A percentile compares a stretch with the other conserved stretches of the same genome.
phyloP scores from a whole-genome alignment of 2,888 invertebrate species.

The Cephus spinipes region DNA sequence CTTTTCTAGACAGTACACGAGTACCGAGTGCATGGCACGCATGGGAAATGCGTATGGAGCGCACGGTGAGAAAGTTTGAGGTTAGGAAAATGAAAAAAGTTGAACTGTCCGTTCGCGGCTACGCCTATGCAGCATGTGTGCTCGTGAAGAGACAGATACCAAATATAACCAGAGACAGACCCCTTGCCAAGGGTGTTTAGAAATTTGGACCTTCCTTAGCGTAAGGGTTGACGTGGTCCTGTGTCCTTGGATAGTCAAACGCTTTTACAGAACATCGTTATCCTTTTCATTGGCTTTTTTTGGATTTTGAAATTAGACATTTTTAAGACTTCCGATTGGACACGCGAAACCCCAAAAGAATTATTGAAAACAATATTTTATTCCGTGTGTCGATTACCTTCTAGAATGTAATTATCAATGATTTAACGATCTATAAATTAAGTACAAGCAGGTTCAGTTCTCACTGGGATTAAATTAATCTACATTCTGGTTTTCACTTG shows the following conservation, averaged over 20 bases:
- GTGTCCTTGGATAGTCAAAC: not conserved
- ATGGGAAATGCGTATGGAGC: not conserved
- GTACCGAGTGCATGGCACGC: not conserved
- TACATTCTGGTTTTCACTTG: not conserved
- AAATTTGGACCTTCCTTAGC: conserved; percentile 49
- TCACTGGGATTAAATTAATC: conserved; percentile 8
- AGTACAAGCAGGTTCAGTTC: not conserved
- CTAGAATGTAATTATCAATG: not conserved
- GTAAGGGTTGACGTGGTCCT: not conserved
- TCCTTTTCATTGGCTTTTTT: not conserved
- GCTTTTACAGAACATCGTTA: not conserved
- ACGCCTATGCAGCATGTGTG: conserved; percentile 59
- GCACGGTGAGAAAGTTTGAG: not conserved
- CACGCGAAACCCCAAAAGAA: not conserved
- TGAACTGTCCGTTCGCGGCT: conserved; percentile 28
- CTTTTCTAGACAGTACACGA: not conserved
- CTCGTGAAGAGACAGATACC: conserved; percentile 56
- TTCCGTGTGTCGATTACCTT: no score
- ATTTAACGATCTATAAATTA: not conserved
- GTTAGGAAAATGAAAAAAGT: not conserved
- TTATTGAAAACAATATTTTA: no score
- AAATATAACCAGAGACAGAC: conserved; percentile 61
- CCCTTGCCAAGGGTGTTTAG: conserved; percentile 64
- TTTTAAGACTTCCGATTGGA: not conserved
- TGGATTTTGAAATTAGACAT: not conserved